These are phyloP conservation scores for Ceramica pisi DNA, from an alignment of 2,888 invertebrate genomes.

Conservation along the genomic window DNA sequence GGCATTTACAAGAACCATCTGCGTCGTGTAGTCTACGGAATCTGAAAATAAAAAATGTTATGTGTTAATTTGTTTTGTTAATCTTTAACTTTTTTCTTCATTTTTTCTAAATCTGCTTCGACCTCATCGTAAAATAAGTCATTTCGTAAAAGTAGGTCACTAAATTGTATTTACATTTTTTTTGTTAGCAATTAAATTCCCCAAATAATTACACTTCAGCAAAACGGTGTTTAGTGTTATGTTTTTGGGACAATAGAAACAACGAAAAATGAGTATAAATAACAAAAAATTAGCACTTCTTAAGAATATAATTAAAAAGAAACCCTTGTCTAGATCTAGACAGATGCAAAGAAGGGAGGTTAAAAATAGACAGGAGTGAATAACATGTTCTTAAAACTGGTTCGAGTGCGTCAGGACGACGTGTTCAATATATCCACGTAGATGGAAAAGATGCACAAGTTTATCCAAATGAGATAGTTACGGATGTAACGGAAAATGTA, in stretches of 20 bases:
- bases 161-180: no score
- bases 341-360: background rate
- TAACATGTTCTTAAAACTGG: constrained; percentile 18
- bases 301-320: background rate
- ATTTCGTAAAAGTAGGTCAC: background rate
- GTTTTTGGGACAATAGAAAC: background rate
- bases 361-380: constrained; percentile 3
- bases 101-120: no score
- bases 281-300: no score
- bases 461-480: background rate
- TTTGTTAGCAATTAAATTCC: background rate
- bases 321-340: background rate
- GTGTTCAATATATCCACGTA: background rate
- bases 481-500: no score
- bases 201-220: background rate
- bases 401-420: constrained; percentile 17
- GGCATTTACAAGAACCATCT: constrained; percentile 92
- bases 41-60: constrained; percentile 86
- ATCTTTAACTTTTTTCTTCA: no score
- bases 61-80: no score
- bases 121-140: background rate
- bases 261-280: background rate
- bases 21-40: constrained; percentile 87
- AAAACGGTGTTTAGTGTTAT: background rate
- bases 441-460: background rate